phyloP scores from a whole-genome alignment of 2,888 invertebrate genomes.

The Folsomia manolachei region DNA sequence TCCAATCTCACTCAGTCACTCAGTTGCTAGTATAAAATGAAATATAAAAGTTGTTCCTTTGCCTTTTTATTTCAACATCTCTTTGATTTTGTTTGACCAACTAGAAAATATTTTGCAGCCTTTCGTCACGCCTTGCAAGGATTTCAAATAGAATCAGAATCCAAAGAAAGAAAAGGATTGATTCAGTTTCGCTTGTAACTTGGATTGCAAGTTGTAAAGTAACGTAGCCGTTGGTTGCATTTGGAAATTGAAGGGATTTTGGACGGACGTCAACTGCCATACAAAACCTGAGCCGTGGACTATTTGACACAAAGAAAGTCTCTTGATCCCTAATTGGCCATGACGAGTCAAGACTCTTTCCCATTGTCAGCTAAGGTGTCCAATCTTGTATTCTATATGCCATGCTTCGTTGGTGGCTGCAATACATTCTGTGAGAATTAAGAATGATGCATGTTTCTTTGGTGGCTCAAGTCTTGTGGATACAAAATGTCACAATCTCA shows the following conservation, averaged over 20 bases:
- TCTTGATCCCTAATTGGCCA: constrained; percentile 15
- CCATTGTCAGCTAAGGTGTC: too few relatives aligned
- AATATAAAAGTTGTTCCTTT: background rate
- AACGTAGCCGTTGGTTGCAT: too few relatives aligned
- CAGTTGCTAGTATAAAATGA: background rate
- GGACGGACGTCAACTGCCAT: background rate
- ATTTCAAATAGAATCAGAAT: background rate
- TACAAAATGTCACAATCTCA: too few relatives aligned
- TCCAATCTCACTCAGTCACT: background rate
- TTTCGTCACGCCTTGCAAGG: constrained; percentile 36
- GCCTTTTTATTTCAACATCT: constrained; percentile 29
- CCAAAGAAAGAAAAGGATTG: background rate
- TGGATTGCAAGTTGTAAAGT: too few relatives aligned
- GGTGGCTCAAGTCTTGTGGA: too few relatives aligned
- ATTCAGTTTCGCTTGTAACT: background rate
- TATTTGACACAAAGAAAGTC: background rate
- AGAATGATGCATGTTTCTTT: background rate
- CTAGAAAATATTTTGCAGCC: constrained; percentile 45
- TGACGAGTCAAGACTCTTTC: constrained; percentile 7
- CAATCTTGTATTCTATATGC: too few relatives aligned
- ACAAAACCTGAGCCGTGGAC: too few relatives aligned
- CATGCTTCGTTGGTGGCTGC: background rate
- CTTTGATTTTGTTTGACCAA: constrained; percentile 47
- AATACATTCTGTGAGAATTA: background rate
- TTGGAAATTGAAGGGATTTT: background rate